Evolutionary conservation across 35 echinoderm and acorn worm species (phyloP), one percentile per base, ranked within the genome.

Genomic region (Heliocidaris tuberculata): DNA sequence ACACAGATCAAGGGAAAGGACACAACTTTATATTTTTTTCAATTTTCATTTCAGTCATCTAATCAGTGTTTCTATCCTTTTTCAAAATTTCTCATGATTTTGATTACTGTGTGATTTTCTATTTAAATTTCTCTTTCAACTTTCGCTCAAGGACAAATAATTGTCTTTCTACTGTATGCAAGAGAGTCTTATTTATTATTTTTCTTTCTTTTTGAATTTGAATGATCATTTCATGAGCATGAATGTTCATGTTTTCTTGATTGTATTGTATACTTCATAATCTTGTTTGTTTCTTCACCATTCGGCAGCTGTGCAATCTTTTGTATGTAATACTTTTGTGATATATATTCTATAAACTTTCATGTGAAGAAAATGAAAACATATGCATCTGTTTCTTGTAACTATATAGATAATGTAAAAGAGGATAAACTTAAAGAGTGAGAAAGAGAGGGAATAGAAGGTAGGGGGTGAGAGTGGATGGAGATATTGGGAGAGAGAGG

Each of bases 261-360:
- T 78, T 78, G 65, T 78, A n/a, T 78, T 42, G 35, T 42, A 42
- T 42, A 42, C 4, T 78, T 89, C 35, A 89, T n/a, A 89, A 89
- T 89, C 24, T 17, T 89, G 21, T 78, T 19, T 48, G 7, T 89
- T 89, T 89, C 87, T 89, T 89, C 87, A 89, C 87, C 87, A 89
- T 48, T 89, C 19, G 87, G 87, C 87, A 89, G 87, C 87, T 89
- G 65, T 78, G 65, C 27, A n/a, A 78, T 78, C 21, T n/a, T 78
- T 78, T 78, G 17, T 78, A 78, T 78, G 65, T 78, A 21, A 78
- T 21, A 27, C 65, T 78, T 78, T n/a, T 78, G 65, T 78, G 15
- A 78, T 78, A 78, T n/a, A 78, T 78, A 78, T 78, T 78, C 65
- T 78, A n/a, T n/a, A 78, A 27, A 78, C 19, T n/a, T 78, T 78